Evolutionary conservation across 2,113 vertebrate genomes (phyloP).

Genomic region (Callithrix jacchus): DNA sequence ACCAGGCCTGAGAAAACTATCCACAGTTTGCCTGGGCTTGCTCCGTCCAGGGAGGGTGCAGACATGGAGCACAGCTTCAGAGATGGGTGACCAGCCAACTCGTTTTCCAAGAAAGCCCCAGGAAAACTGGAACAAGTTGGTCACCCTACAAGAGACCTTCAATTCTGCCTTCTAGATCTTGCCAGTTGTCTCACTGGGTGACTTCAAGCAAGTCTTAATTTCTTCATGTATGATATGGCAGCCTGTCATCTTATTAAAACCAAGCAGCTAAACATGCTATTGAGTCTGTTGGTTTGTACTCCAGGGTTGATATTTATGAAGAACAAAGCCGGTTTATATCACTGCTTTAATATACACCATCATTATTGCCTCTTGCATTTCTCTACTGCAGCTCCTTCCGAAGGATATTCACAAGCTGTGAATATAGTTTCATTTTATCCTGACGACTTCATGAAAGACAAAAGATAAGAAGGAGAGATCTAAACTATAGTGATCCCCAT

Average conservation of each 20-base stretch:
- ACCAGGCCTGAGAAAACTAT: background rate
- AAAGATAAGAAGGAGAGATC: background rate
- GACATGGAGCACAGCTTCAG: background rate
- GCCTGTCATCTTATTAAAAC: background rate
- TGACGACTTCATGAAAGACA: slow-evolving; percentile 31
- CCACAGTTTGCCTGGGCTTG: background rate
- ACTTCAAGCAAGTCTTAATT: background rate
- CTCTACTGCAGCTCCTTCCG: background rate
- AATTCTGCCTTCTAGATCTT: background rate
- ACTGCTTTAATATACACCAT: background rate
- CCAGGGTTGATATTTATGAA: background rate
- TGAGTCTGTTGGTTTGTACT: background rate
- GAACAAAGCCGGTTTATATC: slow-evolving; percentile 17
- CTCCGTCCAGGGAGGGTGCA: background rate
- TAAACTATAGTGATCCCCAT: background rate
- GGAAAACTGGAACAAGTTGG: background rate
- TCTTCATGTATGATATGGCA: background rate
- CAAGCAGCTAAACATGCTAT: background rate
- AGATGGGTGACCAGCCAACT: background rate
- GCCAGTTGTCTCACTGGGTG: background rate
- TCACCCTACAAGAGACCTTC: background rate
- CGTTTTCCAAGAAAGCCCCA: background rate
- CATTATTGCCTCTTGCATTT: background rate
- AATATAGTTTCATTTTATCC: background rate
- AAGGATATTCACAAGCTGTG: background rate